Evolutionary conservation across 2,888 invertebrate species (phyloP), one percentile per base, ranked within the genome.

Genomic region (Chrysodeixis includens): DNA sequence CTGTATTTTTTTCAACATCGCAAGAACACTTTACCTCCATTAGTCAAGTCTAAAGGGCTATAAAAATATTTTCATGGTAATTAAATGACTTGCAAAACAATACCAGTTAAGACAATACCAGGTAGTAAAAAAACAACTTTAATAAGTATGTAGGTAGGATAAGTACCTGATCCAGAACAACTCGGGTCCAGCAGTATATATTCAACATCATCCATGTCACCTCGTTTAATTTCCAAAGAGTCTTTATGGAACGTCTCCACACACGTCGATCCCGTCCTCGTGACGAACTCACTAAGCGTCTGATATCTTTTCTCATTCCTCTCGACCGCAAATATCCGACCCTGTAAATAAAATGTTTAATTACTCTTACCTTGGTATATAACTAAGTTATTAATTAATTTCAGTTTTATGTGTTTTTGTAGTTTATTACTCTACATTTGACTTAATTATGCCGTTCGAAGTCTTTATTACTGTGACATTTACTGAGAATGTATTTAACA

Each of bases 111-210:
- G n/a, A n/a, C n/a, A n/a, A n/a, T n/a, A n/a, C n/a, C n/a, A n/a
- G n/a, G n/a, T n/a, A n/a, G n/a, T n/a, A n/a, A n/a, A n/a, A n/a
- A n/a, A n/a, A n/a, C n/a, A n/a, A n/a, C n/a, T n/a, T n/a, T n/a
- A n/a, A n/a, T n/a, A n/a, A n/a, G n/a, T n/a, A n/a, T n/a, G n/a
- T n/a, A n/a, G n/a, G n/a, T n/a, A n/a, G n/a, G n/a, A n/a, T n/a
- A n/a, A 6, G 84, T 96, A 97, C 98, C 99, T 88, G 99, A 98
- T 51, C 99, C 99, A 26, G 99, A 98, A 90, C 99, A 99, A 63
- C 99, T 98, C 0, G 99, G 99, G 93, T 99, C 99, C 0, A 99
- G 97, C n/a, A 99, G 93, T 78, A 99, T 97, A 83, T 98, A 99
- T 88, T 98, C 97, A 0, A 99, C 97, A 78, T 97, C 95, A 30